These are phyloP conservation scores for Heterohyrax brucei DNA, from an alignment of 2,797 vertebrate genomes.

Conservation along the genomic window DNA sequence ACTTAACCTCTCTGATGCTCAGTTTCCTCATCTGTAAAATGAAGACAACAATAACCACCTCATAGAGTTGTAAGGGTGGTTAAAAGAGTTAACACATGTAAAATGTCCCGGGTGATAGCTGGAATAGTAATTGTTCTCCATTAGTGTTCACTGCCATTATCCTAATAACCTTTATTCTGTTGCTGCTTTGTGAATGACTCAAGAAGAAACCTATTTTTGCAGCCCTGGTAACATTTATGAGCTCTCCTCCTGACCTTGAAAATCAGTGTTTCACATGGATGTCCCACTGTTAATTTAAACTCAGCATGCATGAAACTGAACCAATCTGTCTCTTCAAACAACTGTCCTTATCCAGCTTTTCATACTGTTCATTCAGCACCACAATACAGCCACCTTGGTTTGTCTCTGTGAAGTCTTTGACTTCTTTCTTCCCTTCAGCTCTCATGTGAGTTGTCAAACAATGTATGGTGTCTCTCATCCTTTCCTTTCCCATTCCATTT, in stretches of 20 bases:
- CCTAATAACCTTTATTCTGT: neutral
- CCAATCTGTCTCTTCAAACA: neutral
- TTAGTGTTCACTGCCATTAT: neutral
- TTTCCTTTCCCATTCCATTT: neutral
- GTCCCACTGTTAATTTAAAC: neutral
- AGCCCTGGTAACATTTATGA: neutral
- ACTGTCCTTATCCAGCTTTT: neutral
- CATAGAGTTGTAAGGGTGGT: neutral
- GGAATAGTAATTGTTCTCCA: neutral
- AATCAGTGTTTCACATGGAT: neutral
- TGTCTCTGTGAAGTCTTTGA: neutral
- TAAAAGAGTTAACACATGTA: neutral
- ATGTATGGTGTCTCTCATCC: neutral
- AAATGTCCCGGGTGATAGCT: neutral
- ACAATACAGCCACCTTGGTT: neutral
- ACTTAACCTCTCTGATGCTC: neutral
- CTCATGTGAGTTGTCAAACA: neutral
- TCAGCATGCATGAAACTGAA: neutral
- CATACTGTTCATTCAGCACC: neutral
- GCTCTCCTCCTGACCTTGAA: neutral
- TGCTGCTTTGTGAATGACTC: neutral
- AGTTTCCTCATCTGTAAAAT: no score
- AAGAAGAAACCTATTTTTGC: neutral
- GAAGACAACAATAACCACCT: no score
- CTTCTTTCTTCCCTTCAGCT: neutral